Evolutionary conservation across 2,113 vertebrate genomes (phyloP).

Genomic region (Myotis yumanensis): DNA sequence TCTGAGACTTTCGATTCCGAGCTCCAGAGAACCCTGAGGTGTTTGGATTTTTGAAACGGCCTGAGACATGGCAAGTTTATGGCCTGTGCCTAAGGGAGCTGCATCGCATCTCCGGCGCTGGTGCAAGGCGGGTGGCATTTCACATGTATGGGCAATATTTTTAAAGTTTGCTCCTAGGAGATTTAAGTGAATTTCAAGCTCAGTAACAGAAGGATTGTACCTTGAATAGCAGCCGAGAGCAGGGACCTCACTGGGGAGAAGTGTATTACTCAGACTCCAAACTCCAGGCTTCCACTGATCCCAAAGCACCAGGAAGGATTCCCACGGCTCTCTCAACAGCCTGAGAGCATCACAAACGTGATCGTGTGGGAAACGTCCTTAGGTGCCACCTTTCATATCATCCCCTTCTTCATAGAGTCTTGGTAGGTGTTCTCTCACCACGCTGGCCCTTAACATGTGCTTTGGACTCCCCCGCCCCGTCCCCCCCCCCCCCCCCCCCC

Average conservation of each 20-base stretch:
- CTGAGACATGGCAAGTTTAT: rapidly evolving
- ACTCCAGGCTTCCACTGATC: neutral
- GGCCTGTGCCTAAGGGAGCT: neutral
- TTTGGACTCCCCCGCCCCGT: too few relatives aligned
- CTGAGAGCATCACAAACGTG: neutral
- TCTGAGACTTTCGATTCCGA: neutral
- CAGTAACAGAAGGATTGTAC: neutral
- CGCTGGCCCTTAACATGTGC: neutral
- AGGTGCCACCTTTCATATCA: neutral
- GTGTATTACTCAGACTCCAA: rapidly evolving
- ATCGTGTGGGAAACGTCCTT: neutral
- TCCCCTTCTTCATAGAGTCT: neutral
- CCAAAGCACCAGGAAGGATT: neutral
- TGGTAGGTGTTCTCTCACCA: neutral
- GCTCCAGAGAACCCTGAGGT: neutral
- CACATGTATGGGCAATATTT: neutral
- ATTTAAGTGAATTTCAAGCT: neutral
- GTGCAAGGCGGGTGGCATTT: neutral
- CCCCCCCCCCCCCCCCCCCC: too few relatives aligned
- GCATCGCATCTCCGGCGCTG: neutral
- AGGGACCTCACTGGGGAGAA: neutral
- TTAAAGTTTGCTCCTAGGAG: neutral
- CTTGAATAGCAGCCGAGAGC: neutral
- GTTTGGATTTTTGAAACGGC: neutral
- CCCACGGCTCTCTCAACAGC: neutral